Percentiles rank a stretch among this genome's conserved stretches.
These are phyloP conservation scores for Diabrotica balteata DNA, from an alignment of 2,888 invertebrate genomes.

Conservation along the genomic window DNA sequence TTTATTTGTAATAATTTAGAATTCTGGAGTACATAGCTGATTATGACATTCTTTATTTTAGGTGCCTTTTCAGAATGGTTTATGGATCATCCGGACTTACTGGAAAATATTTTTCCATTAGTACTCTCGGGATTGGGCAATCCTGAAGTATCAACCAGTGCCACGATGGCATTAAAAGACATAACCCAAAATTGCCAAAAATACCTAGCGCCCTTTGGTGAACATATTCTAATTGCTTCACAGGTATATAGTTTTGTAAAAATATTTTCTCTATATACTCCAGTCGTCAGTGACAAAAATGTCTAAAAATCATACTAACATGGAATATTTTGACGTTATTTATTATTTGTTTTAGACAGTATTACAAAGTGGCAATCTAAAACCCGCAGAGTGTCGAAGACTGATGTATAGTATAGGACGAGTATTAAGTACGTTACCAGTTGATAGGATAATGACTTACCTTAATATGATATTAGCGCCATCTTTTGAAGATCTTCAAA, in stretches of 20 bases:
- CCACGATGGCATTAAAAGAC: constrained; percentile 89
- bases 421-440: constrained; percentile 72
- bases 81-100: constrained; percentile 71
- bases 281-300: too few relatives aligned
- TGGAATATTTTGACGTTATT: too few relatives aligned
- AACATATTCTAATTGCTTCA: constrained; percentile 76
- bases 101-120: constrained; percentile 73
- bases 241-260: constrained; percentile 58
- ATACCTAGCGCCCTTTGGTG: constrained; percentile 77
- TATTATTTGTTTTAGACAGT: constrained; percentile 60
- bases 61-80: constrained; percentile 90
- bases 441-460: constrained; percentile 71
- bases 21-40: too few relatives aligned
- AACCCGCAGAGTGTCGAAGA: constrained; percentile 73
- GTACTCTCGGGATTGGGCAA: constrained; percentile 71
- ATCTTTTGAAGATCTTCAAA: constrained; percentile 68
- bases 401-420: constrained; percentile 81
- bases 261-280: too few relatives aligned
- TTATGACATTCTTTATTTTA: constrained; percentile 44
- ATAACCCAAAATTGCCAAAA: constrained; percentile 82
- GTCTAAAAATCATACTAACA: too few relatives aligned
- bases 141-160: constrained; percentile 75
- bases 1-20: too few relatives aligned
- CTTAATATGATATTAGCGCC: constrained; percentile 75
- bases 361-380: constrained; percentile 65